A percentile compares a stretch with the other conserved stretches of the same genome.
Evolutionary conservation across 2,113 vertebrate species (phyloP).

Genomic region (Odocoileus hemionus): DNA sequence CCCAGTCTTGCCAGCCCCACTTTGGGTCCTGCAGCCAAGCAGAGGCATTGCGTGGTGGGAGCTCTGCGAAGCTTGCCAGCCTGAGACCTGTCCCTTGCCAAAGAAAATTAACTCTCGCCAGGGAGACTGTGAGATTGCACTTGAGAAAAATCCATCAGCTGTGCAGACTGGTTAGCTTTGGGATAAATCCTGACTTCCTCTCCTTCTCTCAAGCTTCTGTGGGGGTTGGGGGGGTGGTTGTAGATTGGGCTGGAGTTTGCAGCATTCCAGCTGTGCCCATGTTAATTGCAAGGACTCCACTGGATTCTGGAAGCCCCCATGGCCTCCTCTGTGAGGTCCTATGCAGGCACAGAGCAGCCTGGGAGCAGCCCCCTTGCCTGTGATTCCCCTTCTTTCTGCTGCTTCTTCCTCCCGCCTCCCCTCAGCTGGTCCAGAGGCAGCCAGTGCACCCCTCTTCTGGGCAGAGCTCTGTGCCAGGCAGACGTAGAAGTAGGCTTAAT

Average conservation of each 20-base stretch:
- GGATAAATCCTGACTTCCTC: not conserved
- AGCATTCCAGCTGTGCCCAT: too few species aligned
- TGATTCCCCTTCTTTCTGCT: not conserved
- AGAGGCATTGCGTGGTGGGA: not conserved
- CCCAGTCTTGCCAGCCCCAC: not conserved
- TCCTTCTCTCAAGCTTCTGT: not conserved
- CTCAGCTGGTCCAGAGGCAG: not conserved
- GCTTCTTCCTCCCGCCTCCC: rapidly evolving
- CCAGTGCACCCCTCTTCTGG: not conserved
- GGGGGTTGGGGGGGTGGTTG: not conserved
- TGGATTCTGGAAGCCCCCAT: not conserved
- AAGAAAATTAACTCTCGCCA: not conserved
- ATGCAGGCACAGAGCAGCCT: not conserved
- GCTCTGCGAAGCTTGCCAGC: not conserved
- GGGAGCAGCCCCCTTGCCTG: not conserved
- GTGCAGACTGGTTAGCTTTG: not conserved
- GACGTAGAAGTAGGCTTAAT: not conserved
- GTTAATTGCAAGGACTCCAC: not conserved
- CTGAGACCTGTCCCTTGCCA: not conserved
- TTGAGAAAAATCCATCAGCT: not conserved
- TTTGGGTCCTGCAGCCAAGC: not conserved
- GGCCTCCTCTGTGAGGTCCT: not conserved
- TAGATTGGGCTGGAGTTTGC: not conserved
- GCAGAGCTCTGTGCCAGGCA: not conserved
- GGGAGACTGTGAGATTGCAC: not conserved